Percentiles rank a stretch among this genome's conserved stretches.
phyloP scores from a whole-genome alignment of 2,113 vertebrate species.

The Triplophysa siluroides region DNA sequence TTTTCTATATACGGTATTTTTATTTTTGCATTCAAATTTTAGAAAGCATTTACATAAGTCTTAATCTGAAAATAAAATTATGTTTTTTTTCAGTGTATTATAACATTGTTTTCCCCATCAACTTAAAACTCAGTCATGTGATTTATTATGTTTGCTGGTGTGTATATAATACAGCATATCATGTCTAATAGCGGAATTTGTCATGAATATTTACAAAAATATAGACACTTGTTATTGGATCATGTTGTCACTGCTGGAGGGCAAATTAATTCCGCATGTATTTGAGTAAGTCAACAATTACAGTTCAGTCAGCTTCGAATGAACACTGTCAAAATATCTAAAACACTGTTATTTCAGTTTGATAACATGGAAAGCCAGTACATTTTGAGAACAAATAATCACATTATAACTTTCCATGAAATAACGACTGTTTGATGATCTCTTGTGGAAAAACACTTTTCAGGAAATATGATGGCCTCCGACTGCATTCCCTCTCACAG shows the following conservation, averaged over 20 bases:
- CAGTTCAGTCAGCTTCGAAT: constrained; percentile 77
- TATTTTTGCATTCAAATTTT: too few species aligned
- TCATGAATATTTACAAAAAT: constrained; percentile 67
- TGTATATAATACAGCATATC: constrained; percentile 50
- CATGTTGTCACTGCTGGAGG: constrained; percentile 60
- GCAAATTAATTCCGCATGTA: constrained; percentile 69
- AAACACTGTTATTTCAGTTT: constrained; percentile 80
- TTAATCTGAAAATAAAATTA: background rate
- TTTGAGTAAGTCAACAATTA: constrained; percentile 70
- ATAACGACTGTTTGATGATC: constrained; percentile 30
- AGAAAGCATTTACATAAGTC: too few species aligned
- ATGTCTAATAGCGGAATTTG: constrained; percentile 65
- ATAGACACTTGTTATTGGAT: constrained; percentile 67
- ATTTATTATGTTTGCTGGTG: constrained; percentile 66
- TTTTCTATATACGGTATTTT: too few species aligned
- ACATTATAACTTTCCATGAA: constrained; percentile 37
- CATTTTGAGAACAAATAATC: constrained; percentile 51
- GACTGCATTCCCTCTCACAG: background rate
- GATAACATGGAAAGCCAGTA: constrained; percentile 70
- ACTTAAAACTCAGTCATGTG: constrained; percentile 57
- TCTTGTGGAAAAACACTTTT: background rate
- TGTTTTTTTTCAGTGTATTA: background rate
- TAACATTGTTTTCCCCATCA: constrained; percentile 43
- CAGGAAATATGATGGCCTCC: background rate
- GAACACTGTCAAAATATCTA: constrained; percentile 82